phyloP scores from a whole-genome alignment of 2,797 vertebrate genomes.

The Lerista edwardsae region DNA sequence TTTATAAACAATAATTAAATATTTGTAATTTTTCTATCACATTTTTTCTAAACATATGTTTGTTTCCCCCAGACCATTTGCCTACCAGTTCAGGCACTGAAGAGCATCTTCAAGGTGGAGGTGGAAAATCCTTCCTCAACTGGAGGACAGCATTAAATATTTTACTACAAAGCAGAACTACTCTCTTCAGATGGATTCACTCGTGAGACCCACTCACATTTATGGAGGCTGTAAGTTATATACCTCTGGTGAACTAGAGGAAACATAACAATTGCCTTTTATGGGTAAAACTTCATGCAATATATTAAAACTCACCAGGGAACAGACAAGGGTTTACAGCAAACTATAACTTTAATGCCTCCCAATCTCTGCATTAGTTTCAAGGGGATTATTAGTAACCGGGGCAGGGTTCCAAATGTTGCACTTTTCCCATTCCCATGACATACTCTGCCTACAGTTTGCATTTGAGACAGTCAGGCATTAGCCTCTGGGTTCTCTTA shows the following conservation, averaged over 20 bases:
- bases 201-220: conserved; percentile 74
- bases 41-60: too few relatives aligned
- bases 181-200: conserved; percentile 75
- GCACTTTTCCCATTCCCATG: neutral
- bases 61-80: neutral
- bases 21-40: too few relatives aligned
- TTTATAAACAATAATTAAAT: too few relatives aligned
- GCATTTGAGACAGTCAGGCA: rapidly evolving
- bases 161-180: conserved; percentile 75
- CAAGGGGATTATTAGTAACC: conserved; percentile 58
- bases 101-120: neutral
- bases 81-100: neutral
- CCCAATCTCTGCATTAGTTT: conserved; percentile 61
- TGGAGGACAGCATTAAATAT: conserved; percentile 62
- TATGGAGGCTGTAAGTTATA: conserved; percentile 77
- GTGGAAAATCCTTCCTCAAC: conserved; percentile 2
- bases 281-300: conserved; percentile 72
- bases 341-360: conserved; percentile 70
- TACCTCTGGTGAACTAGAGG: conserved; percentile 60
- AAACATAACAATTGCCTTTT: conserved; percentile 73
- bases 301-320: conserved; percentile 76
- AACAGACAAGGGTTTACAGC: conserved; percentile 72
- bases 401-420: conserved; percentile 42
- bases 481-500: too few relatives aligned
- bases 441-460: neutral